Conservation (phyloP, 1,140 invertebrate genomes). For the Akabosia matsudoensis region DNA sequence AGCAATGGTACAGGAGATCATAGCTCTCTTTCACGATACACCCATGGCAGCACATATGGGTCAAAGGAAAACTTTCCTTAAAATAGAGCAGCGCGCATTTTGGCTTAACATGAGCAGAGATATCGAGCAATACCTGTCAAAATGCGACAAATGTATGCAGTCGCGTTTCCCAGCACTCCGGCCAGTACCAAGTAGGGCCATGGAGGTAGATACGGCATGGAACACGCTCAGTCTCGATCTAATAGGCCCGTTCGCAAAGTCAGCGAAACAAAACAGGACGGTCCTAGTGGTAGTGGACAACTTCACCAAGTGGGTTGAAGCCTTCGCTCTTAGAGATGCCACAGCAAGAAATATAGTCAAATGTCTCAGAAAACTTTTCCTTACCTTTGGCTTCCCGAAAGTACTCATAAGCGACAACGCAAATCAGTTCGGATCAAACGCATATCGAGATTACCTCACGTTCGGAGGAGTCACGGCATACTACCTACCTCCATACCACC, state of each 20-base stretch:
- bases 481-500: slow-evolving; percentile 45
- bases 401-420: background rate
- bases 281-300: slow-evolving; percentile 43
- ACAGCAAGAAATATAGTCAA: background rate
- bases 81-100: background rate
- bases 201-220: background rate
- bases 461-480: slow-evolving; percentile 14
- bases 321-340: slow-evolving; percentile 49
- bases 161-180: background rate
- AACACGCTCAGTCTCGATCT: slow-evolving; percentile 48
- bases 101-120: slow-evolving; percentile 19
- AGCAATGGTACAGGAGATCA: slow-evolving; percentile 35
- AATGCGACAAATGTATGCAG: slow-evolving; percentile 7
- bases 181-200: background rate
- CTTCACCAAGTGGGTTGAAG: slow-evolving; percentile 51
- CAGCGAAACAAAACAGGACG: slow-evolving; percentile 1
- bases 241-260: slow-evolving; percentile 40
- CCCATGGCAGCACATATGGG: background rate
- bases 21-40: background rate
- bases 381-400: background rate
- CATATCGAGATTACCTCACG: background rate
- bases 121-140: slow-evolving; percentile 17
- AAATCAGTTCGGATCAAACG: background rate
- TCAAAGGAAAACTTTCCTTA: background rate
- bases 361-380: slow-evolving; percentile 20